Conservation (phyloP, 1,140 invertebrate genomes). For the Hestina assimilis region DNA sequence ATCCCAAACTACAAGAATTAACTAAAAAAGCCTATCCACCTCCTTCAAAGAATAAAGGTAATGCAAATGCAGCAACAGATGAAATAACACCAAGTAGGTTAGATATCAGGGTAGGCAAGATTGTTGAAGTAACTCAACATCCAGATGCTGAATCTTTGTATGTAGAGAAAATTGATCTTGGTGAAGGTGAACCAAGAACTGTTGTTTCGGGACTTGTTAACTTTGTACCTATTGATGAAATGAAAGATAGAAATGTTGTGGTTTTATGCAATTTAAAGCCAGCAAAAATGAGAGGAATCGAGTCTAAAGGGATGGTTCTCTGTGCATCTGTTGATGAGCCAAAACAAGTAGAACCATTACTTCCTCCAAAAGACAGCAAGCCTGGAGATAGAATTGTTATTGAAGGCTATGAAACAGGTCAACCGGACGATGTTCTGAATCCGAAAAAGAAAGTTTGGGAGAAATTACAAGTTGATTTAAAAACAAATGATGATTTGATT, state of each 20-base stretch:
- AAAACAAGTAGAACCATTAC: constrained; percentile 90
- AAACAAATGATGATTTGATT: constrained; percentile 85
- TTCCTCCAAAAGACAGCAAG: constrained; percentile 84
- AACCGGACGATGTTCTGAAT: constrained; percentile 92
- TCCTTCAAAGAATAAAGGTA: constrained; percentile 54
- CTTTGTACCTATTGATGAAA: constrained; percentile 91
- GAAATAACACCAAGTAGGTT: constrained; percentile 85
- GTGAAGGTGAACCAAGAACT: constrained; percentile 83
- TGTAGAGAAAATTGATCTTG: constrained; percentile 94
- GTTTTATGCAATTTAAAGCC: constrained; percentile 96
- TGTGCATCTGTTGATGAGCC: constrained; percentile 92
- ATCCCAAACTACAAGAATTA: constrained; percentile 85
- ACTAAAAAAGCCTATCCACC: constrained; percentile 89
- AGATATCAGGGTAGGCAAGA: constrained; percentile 95
- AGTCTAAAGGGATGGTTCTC: constrained; percentile 94
- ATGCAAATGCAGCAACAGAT: constrained; percentile 69
- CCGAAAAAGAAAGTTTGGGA: constrained; percentile 99
- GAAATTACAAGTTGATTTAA: constrained; percentile 89
- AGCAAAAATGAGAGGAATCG: constrained; percentile 93
- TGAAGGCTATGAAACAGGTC: constrained; percentile 88
- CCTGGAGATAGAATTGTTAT: constrained; percentile 90
- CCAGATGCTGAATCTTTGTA: constrained; percentile 97
- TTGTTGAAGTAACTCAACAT: constrained; percentile 93
- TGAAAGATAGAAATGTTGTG: constrained; percentile 91
- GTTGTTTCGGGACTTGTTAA: constrained; percentile 88